Conservation (phyloP, 1,140 invertebrate species). For the Caenorhabditis remanei region DNA sequence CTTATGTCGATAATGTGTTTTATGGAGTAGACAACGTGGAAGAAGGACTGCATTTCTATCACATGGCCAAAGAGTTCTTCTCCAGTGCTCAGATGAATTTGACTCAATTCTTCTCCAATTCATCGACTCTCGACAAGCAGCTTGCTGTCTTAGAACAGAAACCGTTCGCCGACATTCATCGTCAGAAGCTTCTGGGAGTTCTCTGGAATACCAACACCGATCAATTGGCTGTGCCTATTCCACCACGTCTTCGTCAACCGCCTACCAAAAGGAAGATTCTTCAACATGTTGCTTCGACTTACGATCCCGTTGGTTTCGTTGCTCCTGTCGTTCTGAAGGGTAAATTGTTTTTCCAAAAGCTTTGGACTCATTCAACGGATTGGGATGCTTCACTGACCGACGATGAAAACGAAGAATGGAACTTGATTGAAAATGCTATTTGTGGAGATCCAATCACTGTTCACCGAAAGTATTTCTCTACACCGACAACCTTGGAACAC, state of each 20-base stretch:
- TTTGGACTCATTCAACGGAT: slow-evolving; percentile 46
- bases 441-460: not conserved
- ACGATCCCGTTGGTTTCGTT: slow-evolving; percentile 63
- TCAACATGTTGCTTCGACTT: slow-evolving; percentile 37
- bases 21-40: not conserved
- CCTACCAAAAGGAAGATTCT: slow-evolving; percentile 61
- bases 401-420: not conserved
- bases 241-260: not conserved
- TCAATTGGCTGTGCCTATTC: not conserved
- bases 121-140: not conserved
- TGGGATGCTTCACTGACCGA: slow-evolving; percentile 17
- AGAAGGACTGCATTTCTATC: slow-evolving; percentile 55
- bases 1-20: slow-evolving; percentile 68
- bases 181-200: not conserved
- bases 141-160: slow-evolving; percentile 23
- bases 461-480: not conserved
- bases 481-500: not conserved
- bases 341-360: slow-evolving; percentile 65
- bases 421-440: not conserved
- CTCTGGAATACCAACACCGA: slow-evolving; percentile 62
- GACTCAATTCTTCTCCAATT: slow-evolving; percentile 65
- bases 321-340: slow-evolving; percentile 55
- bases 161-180: not conserved
- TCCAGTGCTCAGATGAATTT: slow-evolving; percentile 65
- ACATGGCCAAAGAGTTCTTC: slow-evolving; percentile 58